phyloP scores from a whole-genome alignment of 2,797 vertebrate genomes.

The Phrynocephalus vlangalii region DNA sequence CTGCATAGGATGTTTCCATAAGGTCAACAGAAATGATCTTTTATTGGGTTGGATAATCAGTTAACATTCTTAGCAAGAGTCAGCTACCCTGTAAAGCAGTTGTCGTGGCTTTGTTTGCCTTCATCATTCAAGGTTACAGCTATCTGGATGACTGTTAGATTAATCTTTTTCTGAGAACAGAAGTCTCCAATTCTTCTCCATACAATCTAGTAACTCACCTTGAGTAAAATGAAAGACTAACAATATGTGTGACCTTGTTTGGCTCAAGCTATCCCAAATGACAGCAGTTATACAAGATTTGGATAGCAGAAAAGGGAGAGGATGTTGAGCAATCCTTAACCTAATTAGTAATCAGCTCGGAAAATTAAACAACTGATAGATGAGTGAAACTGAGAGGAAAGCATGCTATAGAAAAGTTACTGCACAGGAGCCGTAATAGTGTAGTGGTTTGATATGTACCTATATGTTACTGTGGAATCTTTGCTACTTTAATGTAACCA shows the following conservation, averaged over 20 bases:
- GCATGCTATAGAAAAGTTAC: conserved; percentile 24
- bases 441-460: background rate
- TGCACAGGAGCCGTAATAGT: conserved; percentile 7
- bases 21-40: conserved; percentile 58
- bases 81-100: conserved; percentile 51
- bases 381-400: conserved; percentile 41
- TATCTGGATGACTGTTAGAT: conserved; percentile 68
- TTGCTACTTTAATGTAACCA: conserved; percentile 16
- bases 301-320: conserved; percentile 45
- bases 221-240: conserved; percentile 63
- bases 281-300: conserved; percentile 53
- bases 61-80: conserved; percentile 48
- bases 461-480: background rate
- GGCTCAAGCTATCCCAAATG: conserved; percentile 54
- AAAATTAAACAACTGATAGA: conserved; percentile 66
- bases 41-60: conserved; percentile 51
- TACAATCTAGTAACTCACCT: conserved; percentile 64
- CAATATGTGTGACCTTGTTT: conserved; percentile 59
- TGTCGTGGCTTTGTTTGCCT: conserved; percentile 58
- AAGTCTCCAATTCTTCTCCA: conserved; percentile 60
- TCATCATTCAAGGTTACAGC: conserved; percentile 70
- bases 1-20: conserved; percentile 41
- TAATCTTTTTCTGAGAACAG: conserved; percentile 61
- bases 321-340: conserved; percentile 64
- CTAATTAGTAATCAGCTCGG: conserved; percentile 51